Evolutionary conservation across 2,797 vertebrate species (phyloP).

Genomic region (Anniella stebbinsi): DNA sequence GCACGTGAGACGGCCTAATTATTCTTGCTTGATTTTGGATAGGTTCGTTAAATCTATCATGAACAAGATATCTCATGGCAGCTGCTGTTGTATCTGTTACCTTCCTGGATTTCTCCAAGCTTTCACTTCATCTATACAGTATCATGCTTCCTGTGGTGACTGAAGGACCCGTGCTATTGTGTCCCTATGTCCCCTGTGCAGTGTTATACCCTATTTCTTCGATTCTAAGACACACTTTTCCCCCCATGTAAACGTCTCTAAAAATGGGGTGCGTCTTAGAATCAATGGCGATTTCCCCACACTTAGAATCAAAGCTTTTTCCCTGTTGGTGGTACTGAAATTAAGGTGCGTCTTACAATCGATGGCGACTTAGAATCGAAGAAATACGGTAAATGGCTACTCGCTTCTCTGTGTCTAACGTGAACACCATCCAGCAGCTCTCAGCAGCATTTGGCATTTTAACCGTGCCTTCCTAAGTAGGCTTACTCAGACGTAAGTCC

Average conservation of each 20-base stretch:
- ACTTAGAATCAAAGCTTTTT: too few relatives aligned
- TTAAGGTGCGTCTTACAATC: too few relatives aligned
- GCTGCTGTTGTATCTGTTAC: slow-evolving; percentile 18
- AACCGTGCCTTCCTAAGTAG: background rate
- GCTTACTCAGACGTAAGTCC: background rate
- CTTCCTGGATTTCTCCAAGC: slow-evolving; percentile 1
- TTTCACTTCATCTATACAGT: background rate
- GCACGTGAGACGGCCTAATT: background rate
- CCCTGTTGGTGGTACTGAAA: too few relatives aligned
- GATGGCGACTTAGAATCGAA: too few relatives aligned
- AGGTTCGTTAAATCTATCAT: background rate
- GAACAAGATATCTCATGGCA: background rate
- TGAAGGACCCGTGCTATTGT: background rate
- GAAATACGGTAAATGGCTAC: background rate
- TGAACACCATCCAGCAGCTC: background rate
- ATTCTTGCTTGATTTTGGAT: background rate
- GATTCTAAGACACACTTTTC: too few relatives aligned
- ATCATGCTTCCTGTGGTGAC: background rate
- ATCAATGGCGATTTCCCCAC: too few relatives aligned
- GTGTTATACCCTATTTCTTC: too few relatives aligned
- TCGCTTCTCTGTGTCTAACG: background rate
- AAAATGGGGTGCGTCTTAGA: too few relatives aligned
- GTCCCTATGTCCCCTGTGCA: background rate
- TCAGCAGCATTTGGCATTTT: background rate
- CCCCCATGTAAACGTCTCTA: too few relatives aligned